Base-by-base conservation (phyloP, 2,797 vertebrate genomes). In the Mormyrus hasselquistii region DNA sequence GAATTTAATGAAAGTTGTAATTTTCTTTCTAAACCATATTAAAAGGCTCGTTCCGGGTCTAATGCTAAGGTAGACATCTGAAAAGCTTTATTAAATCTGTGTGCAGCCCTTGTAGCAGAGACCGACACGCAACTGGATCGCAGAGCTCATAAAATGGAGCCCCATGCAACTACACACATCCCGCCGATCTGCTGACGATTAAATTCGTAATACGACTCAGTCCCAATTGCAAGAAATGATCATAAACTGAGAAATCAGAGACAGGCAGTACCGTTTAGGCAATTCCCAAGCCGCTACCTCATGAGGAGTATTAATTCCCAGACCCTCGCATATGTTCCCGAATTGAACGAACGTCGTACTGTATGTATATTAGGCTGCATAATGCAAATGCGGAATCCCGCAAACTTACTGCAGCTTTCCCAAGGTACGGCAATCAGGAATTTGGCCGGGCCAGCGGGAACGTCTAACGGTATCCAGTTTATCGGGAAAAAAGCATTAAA, bases 341-440 rank as follows among this genome's bases (percentile, higher is more conserved):
- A 41, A 76, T 6, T 29, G 69, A 76, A 76, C 34, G 19, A 76
- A 38, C 12, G 34, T 14, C 73, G 16, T 41, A 79, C 73, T 79
- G 73, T 76, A 76, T 79, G 73, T 76, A 76, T 76, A 12, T 76
- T 3, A 65, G 25, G 9, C 25, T 29, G 65, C 10, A 44, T 41
- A 44, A 79, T 16, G 16, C 34, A 12, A 44, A 49, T 8, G 47
- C 49, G n/a, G n/a, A 25, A 22, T 10, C 16, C 41, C n/a, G 82
- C 82, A 84, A 84, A 44, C 19, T 65, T 65, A 65, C 9, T 65
- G 25, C 62, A 3, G 25, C 62, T 29, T 65, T 79, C 38, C 6
- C 82, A 85, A 93, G 92, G 92, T 91, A 89, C 12, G 92, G 79
- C 91, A 90, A 90, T 92, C 91, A 94, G 93, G 91, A 90, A 88